These are phyloP conservation scores for Drosophila histrio DNA, from an alignment of 2,888 invertebrate genomes.

Conservation along the genomic window DNA sequence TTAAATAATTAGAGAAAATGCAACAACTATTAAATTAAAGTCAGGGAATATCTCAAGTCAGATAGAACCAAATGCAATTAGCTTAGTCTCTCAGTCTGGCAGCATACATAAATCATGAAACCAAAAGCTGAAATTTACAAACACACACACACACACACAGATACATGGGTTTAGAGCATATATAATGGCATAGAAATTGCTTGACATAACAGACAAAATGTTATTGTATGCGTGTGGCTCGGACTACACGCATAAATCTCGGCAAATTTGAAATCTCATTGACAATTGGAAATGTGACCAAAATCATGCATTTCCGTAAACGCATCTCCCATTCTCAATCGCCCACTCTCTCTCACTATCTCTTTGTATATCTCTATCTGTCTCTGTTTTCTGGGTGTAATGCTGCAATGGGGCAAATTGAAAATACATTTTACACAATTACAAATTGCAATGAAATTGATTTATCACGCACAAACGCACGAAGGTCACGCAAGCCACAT, in stretches of 20 bases:
- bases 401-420: slow-evolving; percentile 57
- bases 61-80: slow-evolving; percentile 66
- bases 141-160: slow-evolving; percentile 19
- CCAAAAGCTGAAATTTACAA: slow-evolving; percentile 63
- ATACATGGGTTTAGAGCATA: slow-evolving; percentile 31
- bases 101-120: slow-evolving; percentile 67
- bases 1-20: slow-evolving; percentile 3
- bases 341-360: not conserved
- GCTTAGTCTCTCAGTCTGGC: slow-evolving; percentile 20
- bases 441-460: slow-evolving; percentile 78
- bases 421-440: slow-evolving; percentile 79
- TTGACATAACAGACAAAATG: slow-evolving; percentile 54
- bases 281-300: slow-evolving; percentile 78
- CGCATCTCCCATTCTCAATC: slow-evolving; percentile 20
- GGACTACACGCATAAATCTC: slow-evolving; percentile 66
- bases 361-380: not conserved
- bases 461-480: slow-evolving; percentile 73
- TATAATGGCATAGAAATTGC: slow-evolving; percentile 65
- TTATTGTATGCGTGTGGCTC: slow-evolving; percentile 46
- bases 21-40: slow-evolving; percentile 34
- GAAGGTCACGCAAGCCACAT: slow-evolving; percentile 76
- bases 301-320: slow-evolving; percentile 73
- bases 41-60: slow-evolving; percentile 34
- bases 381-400: slow-evolving; percentile 6
- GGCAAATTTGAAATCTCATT: slow-evolving; percentile 74